These are phyloP conservation scores for Myotis pilosus DNA, from an alignment of 2,797 vertebrate genomes.

Conservation along the genomic window DNA sequence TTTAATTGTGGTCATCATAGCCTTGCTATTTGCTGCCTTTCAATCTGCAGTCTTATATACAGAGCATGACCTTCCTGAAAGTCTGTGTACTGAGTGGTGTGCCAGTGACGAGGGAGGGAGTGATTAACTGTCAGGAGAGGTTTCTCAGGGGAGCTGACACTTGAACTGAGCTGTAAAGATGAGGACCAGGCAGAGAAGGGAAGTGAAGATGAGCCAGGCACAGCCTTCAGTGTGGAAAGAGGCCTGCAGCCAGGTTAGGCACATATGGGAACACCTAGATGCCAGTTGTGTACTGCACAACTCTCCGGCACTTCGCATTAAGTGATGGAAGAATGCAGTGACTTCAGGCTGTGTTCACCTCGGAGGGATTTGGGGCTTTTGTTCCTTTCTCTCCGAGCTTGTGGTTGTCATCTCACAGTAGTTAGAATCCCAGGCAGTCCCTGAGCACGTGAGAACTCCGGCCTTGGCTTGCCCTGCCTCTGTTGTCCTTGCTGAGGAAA, in stretches of 20 bases:
- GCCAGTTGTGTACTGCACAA: background rate
- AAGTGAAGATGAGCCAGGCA: background rate
- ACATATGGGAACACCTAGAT: no score
- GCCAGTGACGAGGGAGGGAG: background rate
- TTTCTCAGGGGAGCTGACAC: background rate
- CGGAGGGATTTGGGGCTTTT: background rate
- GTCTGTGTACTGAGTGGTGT: background rate
- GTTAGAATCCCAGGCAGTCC: background rate
- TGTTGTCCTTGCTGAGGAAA: background rate
- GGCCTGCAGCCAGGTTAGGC: background rate
- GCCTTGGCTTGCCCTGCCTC: background rate
- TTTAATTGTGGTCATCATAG: background rate
- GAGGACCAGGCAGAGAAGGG: background rate
- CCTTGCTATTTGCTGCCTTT: background rate
- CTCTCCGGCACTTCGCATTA: background rate
- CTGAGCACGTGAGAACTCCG: background rate
- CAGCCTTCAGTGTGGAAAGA: background rate
- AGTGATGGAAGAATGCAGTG: background rate
- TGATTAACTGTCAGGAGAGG: background rate
- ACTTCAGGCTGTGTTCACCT: background rate
- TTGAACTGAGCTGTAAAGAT: background rate
- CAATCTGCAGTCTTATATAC: background rate
- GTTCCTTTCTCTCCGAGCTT: background rate
- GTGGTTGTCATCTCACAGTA: background rate
- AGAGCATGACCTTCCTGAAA: constrained; percentile 8